These are phyloP conservation scores for Drosophila elegans DNA, from an alignment of 1,140 invertebrate genomes.

Conservation along the genomic window DNA sequence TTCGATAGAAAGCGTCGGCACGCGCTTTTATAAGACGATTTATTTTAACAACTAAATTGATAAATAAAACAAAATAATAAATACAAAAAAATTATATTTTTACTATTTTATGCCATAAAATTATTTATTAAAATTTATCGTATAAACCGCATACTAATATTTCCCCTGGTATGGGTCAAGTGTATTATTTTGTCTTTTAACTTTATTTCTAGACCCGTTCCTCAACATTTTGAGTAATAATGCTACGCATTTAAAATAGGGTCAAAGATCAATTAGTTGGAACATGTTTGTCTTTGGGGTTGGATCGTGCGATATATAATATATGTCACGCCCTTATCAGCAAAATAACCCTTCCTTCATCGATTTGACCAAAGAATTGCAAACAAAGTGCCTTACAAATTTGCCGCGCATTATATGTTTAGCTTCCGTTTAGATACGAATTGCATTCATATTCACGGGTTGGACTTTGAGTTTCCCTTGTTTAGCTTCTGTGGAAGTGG, in stretches of 20 bases:
- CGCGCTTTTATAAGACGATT: neutral
- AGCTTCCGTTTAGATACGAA: slow-evolving; percentile 32
- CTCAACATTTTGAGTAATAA: neutral
- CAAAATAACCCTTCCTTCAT: slow-evolving; percentile 6
- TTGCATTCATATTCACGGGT: slow-evolving; percentile 33
- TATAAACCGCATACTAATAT: no score
- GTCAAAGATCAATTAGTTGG: slow-evolving; percentile 1
- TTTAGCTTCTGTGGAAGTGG: slow-evolving; percentile 40
- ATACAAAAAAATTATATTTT: no score
- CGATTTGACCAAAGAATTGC: slow-evolving; percentile 15
- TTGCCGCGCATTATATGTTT: slow-evolving; percentile 14
- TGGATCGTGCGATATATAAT: neutral
- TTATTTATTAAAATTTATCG: no score
- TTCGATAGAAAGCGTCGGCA: neutral
- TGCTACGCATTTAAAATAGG: neutral
- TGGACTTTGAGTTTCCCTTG: slow-evolving; percentile 41
- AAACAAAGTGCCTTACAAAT: neutral
- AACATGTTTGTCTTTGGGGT: neutral
- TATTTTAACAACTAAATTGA: neutral
- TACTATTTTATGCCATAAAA: no score
- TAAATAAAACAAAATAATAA: neutral
- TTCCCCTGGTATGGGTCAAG: no score
- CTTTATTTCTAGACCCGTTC: neutral
- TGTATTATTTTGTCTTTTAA: no score
- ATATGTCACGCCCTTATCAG: slow-evolving; percentile 23